These are phyloP conservation scores for Leptinotarsa rubiginosa DNA, from an alignment of 2,888 invertebrate species.

Conservation along the genomic window DNA sequence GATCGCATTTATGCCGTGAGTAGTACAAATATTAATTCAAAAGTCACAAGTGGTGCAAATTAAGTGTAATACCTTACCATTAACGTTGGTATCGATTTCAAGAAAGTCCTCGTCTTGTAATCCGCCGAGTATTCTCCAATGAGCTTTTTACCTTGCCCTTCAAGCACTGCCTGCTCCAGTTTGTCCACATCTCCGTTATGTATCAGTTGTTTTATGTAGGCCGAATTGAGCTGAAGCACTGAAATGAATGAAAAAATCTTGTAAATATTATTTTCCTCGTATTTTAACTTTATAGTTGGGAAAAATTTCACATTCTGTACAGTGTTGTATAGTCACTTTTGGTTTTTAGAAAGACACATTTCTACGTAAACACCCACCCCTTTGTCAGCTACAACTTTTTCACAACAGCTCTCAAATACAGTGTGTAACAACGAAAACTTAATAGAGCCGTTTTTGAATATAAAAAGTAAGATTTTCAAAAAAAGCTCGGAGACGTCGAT, in stretches of 20 bases:
- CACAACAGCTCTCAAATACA: no score
- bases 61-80: conserved; percentile 68
- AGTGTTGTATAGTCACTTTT: no score
- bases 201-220: conserved; percentile 70
- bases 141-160: conserved; percentile 76
- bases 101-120: conserved; percentile 73
- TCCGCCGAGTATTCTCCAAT: conserved; percentile 75
- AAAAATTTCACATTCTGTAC: no score
- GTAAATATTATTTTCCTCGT: no score
- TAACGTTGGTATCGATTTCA: conserved; percentile 76
- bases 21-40: conserved; percentile 5
- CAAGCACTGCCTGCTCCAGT: conserved; percentile 75
- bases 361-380: no score
- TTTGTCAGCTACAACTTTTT: no score
- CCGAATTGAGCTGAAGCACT: conserved; percentile 69
- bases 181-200: conserved; percentile 74
- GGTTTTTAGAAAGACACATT: no score
- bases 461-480: no score
- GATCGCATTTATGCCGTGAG: conserved; percentile 8
- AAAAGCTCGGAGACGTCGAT: no score
- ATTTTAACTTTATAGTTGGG: no score
- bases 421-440: no score
- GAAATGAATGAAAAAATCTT: conserved; percentile 42
- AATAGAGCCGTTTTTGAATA: no score
- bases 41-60: conserved; percentile 10